Evolutionary conservation across 2,888 invertebrate genomes (phyloP).

Genomic region (Drosophila greeni): DNA sequence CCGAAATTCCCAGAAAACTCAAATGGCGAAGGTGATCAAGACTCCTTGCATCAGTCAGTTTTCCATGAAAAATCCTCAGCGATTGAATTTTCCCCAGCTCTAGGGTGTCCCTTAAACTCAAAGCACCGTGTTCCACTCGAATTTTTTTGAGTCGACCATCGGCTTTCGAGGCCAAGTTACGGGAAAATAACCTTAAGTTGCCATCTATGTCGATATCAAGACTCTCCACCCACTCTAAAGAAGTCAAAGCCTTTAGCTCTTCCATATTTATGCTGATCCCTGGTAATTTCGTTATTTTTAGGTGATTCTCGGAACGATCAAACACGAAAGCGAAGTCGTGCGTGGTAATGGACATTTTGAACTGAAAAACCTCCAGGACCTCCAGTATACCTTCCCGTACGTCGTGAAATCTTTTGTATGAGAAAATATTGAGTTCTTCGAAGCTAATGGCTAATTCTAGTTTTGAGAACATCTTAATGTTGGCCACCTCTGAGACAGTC

Average conservation of each 20-base stretch:
- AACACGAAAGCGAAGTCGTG: background rate
- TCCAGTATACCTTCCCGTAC: background rate
- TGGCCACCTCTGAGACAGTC: background rate
- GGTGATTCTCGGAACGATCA: background rate
- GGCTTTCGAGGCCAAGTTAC: background rate
- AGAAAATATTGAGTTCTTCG: background rate
- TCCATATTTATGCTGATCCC: background rate
- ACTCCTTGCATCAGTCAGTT: background rate
- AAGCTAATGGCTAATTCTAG: background rate
- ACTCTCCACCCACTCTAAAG: background rate
- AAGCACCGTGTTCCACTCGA: background rate
- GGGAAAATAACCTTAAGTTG: background rate
- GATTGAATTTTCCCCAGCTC: conserved; percentile 3
- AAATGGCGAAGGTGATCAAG: conserved; percentile 3
- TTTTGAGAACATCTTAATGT: background rate
- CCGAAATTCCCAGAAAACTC: background rate
- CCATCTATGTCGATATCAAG: background rate
- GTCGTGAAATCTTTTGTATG: background rate
- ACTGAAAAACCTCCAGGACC: background rate
- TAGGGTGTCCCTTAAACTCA: background rate
- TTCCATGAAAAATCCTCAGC: background rate
- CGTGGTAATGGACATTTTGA: background rate
- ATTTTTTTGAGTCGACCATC: background rate
- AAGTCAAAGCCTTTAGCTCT: background rate
- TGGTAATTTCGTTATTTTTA: background rate